Conservation (phyloP, 2,888 invertebrate genomes). For the Orthosia gothica region DNA sequence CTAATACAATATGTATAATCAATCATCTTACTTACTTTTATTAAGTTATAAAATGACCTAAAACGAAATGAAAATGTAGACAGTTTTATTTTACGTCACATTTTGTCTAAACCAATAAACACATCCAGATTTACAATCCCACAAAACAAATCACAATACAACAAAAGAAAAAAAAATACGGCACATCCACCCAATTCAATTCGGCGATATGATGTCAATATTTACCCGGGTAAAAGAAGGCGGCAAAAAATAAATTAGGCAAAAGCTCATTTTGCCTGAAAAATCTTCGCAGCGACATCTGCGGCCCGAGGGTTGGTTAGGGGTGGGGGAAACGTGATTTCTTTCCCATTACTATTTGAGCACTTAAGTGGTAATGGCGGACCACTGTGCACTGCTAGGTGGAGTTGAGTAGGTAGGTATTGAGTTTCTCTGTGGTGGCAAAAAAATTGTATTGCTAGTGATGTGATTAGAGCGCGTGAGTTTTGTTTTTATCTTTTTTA, state of each 20-base stretch:
- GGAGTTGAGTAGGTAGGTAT: slow-evolving; percentile 63
- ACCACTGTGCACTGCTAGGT: slow-evolving; percentile 56
- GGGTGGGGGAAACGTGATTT: slow-evolving; percentile 77
- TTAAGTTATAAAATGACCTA: neutral
- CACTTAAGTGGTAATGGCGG: slow-evolving; percentile 72
- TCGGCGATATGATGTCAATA: slow-evolving; percentile 82
- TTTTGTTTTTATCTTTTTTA: neutral
- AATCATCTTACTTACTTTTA: neutral
- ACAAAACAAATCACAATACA: neutral
- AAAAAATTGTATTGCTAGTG: slow-evolving; percentile 32
- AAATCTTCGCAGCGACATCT: slow-evolving; percentile 88
- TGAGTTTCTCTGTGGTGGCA: slow-evolving; percentile 26
- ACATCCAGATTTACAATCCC: neutral
- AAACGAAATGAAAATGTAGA: neutral
- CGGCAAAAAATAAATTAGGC: slow-evolving; percentile 92
- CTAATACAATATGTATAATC: neutral
- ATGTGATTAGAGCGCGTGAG: slow-evolving; percentile 9
- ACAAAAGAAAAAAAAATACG: slow-evolving; percentile 22
- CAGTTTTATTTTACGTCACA: neutral
- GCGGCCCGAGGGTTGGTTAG: slow-evolving; percentile 79
- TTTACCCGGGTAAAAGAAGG: slow-evolving; percentile 90
- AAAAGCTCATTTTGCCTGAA: slow-evolving; percentile 89
- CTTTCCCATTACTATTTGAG: slow-evolving; percentile 82
- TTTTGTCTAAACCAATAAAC: neutral
- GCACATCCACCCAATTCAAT: slow-evolving; percentile 75